Conservation (phyloP, 2,113 vertebrate species). For the Phrynocephalus versicolor region DNA sequence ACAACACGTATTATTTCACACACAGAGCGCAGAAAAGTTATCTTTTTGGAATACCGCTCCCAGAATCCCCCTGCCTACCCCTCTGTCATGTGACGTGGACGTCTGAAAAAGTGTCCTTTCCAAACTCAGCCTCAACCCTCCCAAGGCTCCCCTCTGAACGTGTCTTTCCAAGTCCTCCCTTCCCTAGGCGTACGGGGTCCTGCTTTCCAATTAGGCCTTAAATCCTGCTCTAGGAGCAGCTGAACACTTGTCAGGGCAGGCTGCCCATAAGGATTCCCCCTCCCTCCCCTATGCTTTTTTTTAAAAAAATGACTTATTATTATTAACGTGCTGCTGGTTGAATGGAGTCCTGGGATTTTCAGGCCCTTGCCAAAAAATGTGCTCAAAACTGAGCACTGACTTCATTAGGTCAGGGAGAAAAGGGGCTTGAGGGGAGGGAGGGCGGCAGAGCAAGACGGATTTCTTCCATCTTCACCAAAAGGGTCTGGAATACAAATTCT, state of each 20-base stretch:
- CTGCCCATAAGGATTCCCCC: fast-evolving
- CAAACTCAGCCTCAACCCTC: background rate
- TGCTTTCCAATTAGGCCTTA: background rate
- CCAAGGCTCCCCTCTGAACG: background rate
- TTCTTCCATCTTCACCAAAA: background rate
- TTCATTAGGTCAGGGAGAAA: background rate
- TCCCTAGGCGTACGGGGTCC: background rate
- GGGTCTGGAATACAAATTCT: background rate
- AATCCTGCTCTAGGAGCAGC: background rate
- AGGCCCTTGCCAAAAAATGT: background rate
- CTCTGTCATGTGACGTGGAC: too few species aligned
- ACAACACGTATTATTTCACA: too few species aligned
- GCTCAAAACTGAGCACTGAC: background rate
- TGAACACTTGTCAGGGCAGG: background rate
- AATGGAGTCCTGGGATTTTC: constrained; percentile 3
- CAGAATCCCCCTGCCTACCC: too few species aligned
- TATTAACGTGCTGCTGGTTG: constrained; percentile 5
- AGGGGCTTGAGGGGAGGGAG: background rate
- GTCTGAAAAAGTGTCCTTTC: too few species aligned
- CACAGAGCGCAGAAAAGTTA: too few species aligned
- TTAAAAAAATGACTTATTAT: constrained; percentile 2
- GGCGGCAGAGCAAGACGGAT: background rate
- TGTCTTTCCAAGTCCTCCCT: too few species aligned
- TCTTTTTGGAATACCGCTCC: too few species aligned
- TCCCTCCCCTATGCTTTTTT: background rate